Evolutionary conservation across 92 coral and sea anemone species (phyloP), one percentile per base, ranked within the genome.

Genomic region (Parazoanthus swiftii): DNA sequence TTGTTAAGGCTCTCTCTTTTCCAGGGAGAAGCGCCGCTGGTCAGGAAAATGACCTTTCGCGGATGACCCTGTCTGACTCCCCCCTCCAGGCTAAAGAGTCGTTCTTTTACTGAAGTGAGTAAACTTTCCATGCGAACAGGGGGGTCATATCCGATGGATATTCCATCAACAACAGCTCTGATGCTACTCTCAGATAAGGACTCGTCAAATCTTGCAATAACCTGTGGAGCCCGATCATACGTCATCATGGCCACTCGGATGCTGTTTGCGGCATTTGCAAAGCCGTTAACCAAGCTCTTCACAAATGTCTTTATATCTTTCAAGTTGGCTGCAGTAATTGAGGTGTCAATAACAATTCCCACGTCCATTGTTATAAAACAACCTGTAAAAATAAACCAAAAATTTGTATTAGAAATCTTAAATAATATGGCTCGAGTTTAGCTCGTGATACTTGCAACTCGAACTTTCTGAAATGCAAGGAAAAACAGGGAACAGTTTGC

Each of bases 11-110:
- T 90, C 33, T 77, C 86, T 84, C 89, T 35, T 29, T 88, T 82
- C 74, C 89, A 74, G 48, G 89, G 88, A 38, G 93, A 65, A 65
- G 20, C 18, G 48, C 93, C 91, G 59, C 91, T 80, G 35, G 93
- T 77, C 39, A 91, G 44, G 88, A 91, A 88, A 79, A 91, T 50
- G 14, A 90, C 91, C 77, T 89, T 90, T 21, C 95, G 92, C 4
- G 95, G 97, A 35, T 89, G 89, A 3, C 94, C 95, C 68, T 94
- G 97, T 36, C 97, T 67, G 77, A 94, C 86, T 29, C 95, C 97
- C 1, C 95, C 97, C 77, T 84, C 87, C 15, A 94, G 89, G 72
- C 97, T 94, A 86, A 94, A 94, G 3, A 94, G 73, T 73, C 89
- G 51, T 11, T 82, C 84, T 68, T 82, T 59, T 66, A 81, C 74